Evolutionary conservation across 2,888 invertebrate genomes (phyloP), one percentile per base, ranked within the genome.

Genomic region (Tachina grossa): DNA sequence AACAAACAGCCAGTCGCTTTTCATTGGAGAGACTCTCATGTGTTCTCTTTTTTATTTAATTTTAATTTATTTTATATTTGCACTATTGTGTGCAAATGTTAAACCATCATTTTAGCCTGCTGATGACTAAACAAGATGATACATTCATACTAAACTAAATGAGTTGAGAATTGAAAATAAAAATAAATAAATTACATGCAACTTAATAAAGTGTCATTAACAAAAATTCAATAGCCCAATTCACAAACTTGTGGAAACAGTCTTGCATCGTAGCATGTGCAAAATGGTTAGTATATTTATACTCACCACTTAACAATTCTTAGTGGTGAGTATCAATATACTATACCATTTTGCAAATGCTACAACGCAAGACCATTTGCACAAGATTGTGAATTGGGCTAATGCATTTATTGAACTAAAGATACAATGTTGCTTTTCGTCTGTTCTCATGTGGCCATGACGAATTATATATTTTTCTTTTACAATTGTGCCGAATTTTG

Each of bases 81-180:
- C 13, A 22, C 41, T 63, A 68, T 83, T 75, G 79, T 84, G 74
- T 75, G 83, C 41, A 74, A 79, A 75, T 75, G 63, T 57, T 79
- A 69, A 79, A 75, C 59, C 68, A 68, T 53, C 11, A 66, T 41
- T 66, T 75, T 63, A 74, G 79, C 75, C 61, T 63, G 79, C 65
- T 78, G 78, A 79, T 84, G 79, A 79, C 72, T 84, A 69, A 84
- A 69, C 68, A 22, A 65, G 63, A 75, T 16, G 41, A 78, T 19
- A 68, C 53, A 69, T 45, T 41, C 19, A 47, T 65, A 77, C 55
- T 47, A 39, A 57, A 45, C 19, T 69, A 41, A 74, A 61, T 39
- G 65, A 65, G n/a, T 65, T 63, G 53, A 43, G 63, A 63, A 71
- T 69, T 53, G 49, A 22, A 63, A n/a, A 66, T 47, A 14, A 63